These are phyloP conservation scores for Nephrotoma guestfalica DNA, from an alignment of 2,888 invertebrate species.

Conservation along the genomic window DNA sequence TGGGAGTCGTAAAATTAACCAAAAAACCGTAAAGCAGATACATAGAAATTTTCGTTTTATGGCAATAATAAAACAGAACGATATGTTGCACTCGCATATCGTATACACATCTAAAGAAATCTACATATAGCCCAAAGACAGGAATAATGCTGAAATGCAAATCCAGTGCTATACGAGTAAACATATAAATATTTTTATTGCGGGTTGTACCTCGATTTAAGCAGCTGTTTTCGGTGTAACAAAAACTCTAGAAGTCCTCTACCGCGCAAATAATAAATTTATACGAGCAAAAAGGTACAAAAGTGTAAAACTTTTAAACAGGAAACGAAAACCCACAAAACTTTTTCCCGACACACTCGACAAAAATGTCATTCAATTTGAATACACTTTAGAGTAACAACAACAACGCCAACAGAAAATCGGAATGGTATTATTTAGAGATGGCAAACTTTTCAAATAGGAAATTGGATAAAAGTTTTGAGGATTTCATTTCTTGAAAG, in stretches of 20 bases:
- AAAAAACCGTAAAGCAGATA: not conserved
- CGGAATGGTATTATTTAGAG: not conserved
- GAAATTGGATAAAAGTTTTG: not conserved
- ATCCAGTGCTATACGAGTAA: too few relatives aligned
- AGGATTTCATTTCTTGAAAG: not conserved
- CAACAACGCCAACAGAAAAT: not conserved
- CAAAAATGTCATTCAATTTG: not conserved
- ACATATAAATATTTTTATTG: not conserved
- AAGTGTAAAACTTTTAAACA: not conserved
- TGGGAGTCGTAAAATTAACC: not conserved
- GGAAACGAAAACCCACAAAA: not conserved
- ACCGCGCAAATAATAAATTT: not conserved
- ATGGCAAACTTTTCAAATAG: not conserved
- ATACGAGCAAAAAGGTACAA: not conserved
- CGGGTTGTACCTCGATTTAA: not conserved
- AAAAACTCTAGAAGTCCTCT: not conserved
- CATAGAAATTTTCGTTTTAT: not conserved
- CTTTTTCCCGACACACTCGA: not conserved
- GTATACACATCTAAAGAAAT: not conserved
- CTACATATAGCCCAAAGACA: not conserved
- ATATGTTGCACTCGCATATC: not conserved
- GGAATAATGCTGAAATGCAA: not conserved
- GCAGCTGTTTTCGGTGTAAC: not conserved
- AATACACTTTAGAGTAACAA: not conserved
- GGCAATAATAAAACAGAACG: not conserved